A percentile compares a stretch with the other conserved stretches of the same genome.
Evolutionary conservation across 2,797 vertebrate species (phyloP).

Genomic region (Macroramphosus scolopax): DNA sequence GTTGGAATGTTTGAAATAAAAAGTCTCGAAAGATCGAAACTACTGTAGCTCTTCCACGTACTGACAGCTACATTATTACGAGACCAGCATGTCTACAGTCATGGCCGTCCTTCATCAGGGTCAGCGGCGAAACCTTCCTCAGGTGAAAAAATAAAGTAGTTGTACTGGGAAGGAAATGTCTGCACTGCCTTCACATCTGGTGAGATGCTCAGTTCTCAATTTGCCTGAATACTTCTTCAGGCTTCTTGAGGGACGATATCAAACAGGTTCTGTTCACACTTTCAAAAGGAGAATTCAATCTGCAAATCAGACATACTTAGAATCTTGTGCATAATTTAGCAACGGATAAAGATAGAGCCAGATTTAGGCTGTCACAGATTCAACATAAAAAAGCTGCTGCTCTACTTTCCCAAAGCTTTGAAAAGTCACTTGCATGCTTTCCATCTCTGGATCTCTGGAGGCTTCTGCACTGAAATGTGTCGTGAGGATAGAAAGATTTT

Average conservation of each 20-base stretch:
- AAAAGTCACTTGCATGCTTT: constrained; percentile 32
- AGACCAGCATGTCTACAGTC: too few species aligned
- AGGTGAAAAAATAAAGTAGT: too few species aligned
- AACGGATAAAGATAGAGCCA: constrained; percentile 8
- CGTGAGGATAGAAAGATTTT: constrained; percentile 1
- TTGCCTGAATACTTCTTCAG: too few species aligned
- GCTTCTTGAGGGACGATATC: constrained; percentile 12
- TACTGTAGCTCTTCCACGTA: too few species aligned
- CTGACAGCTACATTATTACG: too few species aligned
- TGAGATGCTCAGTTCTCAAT: too few species aligned
- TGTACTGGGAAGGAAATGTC: too few species aligned
- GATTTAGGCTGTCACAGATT: constrained; percentile 42
- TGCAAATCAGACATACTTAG: constrained; percentile 31
- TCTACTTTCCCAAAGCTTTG: constrained; percentile 53
- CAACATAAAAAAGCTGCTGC: constrained; percentile 34
- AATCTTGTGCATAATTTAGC: constrained; percentile 54
- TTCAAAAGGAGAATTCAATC: constrained; percentile 24
- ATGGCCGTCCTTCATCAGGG: too few species aligned
- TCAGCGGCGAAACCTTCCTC: too few species aligned
- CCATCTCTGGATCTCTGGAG: constrained; percentile 23
- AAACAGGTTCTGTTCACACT: constrained; percentile 21
- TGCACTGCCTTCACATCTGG: too few species aligned
- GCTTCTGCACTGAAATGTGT: constrained; percentile 12
- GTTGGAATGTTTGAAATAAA: too few species aligned
- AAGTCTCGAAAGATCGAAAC: too few species aligned